These are phyloP conservation scores for Halcyon malimbica DNA, from an alignment of 2,113 vertebrate species.

Conservation along the genomic window DNA sequence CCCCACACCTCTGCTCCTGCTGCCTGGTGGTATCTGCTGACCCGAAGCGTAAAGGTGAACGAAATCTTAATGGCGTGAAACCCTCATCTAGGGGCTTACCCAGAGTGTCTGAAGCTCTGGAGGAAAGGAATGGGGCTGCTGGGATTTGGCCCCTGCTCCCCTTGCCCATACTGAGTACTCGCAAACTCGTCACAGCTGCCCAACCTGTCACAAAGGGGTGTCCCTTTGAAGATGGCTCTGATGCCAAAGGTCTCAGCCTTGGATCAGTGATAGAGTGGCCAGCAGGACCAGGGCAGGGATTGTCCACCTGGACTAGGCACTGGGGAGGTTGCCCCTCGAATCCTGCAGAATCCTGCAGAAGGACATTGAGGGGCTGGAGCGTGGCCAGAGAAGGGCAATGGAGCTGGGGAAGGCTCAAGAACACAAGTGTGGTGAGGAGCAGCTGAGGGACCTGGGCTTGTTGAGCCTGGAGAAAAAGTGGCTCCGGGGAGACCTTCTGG, in stretches of 20 bases:
- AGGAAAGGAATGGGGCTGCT: neutral
- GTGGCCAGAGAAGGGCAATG: neutral
- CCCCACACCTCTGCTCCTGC: neutral
- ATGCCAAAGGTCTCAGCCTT: neutral
- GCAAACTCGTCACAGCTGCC: neutral
- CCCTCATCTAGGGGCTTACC: neutral
- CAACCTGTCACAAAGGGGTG: neutral
- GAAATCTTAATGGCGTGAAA: neutral
- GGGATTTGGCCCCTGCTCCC: accelerated
- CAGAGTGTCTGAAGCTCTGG: accelerated
- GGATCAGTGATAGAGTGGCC: neutral
- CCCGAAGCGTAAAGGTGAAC: neutral
- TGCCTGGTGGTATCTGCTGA: no score
- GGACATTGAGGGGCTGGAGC: neutral
- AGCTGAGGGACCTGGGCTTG: neutral
- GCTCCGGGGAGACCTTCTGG: no score
- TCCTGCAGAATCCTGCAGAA: no score
- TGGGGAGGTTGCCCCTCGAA: neutral
- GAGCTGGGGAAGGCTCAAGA: neutral
- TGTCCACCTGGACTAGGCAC: neutral
- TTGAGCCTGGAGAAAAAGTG: neutral
- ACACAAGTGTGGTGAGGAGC: neutral
- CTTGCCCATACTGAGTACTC: neutral
- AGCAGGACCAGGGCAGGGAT: neutral
- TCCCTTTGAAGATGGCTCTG: neutral